phyloP scores from a whole-genome alignment of 2,797 vertebrate genomes.

The Pipistrellus pipistrellus region DNA sequence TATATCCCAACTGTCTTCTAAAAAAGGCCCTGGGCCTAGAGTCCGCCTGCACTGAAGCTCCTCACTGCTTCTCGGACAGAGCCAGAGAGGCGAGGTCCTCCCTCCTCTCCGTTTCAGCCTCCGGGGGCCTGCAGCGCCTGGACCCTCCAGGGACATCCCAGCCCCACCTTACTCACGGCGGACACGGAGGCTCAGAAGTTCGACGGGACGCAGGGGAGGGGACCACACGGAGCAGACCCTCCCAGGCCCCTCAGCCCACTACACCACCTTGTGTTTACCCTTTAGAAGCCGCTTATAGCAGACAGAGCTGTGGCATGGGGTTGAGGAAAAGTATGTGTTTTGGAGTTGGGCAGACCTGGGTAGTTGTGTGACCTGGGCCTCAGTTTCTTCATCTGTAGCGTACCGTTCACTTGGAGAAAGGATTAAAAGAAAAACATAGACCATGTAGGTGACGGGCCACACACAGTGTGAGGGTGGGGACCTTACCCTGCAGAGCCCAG shows the following conservation, averaged over 20 bases:
- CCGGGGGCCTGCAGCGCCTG: neutral
- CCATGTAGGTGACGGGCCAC: neutral
- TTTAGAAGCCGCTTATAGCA: neutral
- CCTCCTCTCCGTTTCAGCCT: neutral
- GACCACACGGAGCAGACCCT: neutral
- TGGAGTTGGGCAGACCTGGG: neutral
- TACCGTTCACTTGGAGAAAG: neutral
- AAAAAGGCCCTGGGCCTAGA: neutral
- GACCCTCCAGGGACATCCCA: neutral
- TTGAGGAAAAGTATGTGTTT: neutral
- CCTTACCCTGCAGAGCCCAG: neutral
- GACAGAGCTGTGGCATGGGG: neutral
- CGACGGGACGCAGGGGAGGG: neutral
- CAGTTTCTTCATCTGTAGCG: constrained; percentile 11
- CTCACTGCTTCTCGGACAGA: neutral
- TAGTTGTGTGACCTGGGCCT: neutral
- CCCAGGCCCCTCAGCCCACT: neutral
- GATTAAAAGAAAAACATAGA: constrained; percentile 22
- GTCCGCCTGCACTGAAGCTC: neutral
- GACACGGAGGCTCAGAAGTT: neutral
- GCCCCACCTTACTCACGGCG: neutral
- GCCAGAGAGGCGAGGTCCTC: neutral
- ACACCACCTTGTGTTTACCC: neutral
- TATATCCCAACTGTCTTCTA: constrained; percentile 38
- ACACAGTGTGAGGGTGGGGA: neutral